Base-by-base conservation (phyloP, 1,140 invertebrate species). In the Brachionus plicatilis region DNA sequence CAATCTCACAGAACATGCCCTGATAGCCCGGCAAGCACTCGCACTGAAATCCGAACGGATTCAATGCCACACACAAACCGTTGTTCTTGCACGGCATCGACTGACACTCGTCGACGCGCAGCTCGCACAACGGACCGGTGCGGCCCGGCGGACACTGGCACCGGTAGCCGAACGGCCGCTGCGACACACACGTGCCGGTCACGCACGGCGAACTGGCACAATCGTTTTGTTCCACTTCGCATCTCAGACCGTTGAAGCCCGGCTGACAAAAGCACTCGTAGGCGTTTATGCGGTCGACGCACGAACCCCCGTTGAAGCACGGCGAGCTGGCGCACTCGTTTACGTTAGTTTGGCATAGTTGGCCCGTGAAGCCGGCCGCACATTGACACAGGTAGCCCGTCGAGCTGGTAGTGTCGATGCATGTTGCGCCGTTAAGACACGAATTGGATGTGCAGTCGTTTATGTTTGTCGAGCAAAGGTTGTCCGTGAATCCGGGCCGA, bases 121-220 rank as follows among this genome's bases (percentile, higher is more conserved):
- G 41, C 27, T 84, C 83, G 37, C 83, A 84, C 14, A 33, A 12
- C 1, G 43, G 14, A 7, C 95, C 96, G 24, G 92, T 92, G 88
- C 93, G 97, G 0, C 95, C 96, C 88, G 94, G 92, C 7, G 93
- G 92, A 87, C 96, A 98, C 66, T 94, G 92, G 86, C 96, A 97
- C 33, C 43, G 79, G 84, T 68, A 53, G 45, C 50, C 60, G 60
- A 50, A 29, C 20, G 43, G 60, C 37, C 7, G 33, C 12, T 5
- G 6, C 7, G 41, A 14, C 7, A 75, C 33, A 56, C 85, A 85
- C 0, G 27, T 83, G 17, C 79, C 85, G 7, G 24, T 37, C 11
- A 75, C 17, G 60, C 84, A 85, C 20, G 84, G 84, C 17, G 75
- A 66, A 12, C 43, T 60, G 9, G 24, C 27, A 53, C 84, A 85